phyloP scores from a whole-genome alignment of 1,140 invertebrate species.

The Sipha flava region DNA sequence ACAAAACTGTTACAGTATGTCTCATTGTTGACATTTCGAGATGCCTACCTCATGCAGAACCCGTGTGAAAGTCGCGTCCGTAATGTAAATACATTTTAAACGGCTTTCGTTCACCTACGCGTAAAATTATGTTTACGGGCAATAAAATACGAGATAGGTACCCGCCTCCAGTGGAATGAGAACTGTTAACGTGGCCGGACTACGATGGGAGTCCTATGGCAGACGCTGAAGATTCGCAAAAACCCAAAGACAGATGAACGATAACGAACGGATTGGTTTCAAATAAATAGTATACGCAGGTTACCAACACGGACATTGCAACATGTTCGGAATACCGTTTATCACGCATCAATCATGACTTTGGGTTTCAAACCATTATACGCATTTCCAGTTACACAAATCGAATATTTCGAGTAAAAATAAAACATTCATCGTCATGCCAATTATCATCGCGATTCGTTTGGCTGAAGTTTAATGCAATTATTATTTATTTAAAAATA shows the following conservation, averaged over 20 bases:
- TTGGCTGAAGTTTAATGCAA: no score
- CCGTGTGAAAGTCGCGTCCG: no score
- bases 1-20: no score
- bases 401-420: not conserved
- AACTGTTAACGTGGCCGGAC: no score
- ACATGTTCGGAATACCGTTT: not conserved
- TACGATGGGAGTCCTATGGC: not conserved
- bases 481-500: not conserved
- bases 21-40: no score
- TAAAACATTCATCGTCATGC: not conserved
- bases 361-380: not conserved
- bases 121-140: no score
- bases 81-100: no score
- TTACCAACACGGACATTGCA: not conserved
- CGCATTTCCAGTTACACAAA: not conserved
- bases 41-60: no score
- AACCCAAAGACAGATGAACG: not conserved
- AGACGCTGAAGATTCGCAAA: no score
- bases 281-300: not conserved
- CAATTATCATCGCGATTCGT: not conserved
- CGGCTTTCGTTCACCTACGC: no score
- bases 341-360: not conserved
- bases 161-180: no score
- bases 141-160: no score
- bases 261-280: not conserved